Evolutionary conservation across 2,888 invertebrate genomes (phyloP), one percentile per base, ranked within the genome.

Genomic region (Protonemura montana): DNA sequence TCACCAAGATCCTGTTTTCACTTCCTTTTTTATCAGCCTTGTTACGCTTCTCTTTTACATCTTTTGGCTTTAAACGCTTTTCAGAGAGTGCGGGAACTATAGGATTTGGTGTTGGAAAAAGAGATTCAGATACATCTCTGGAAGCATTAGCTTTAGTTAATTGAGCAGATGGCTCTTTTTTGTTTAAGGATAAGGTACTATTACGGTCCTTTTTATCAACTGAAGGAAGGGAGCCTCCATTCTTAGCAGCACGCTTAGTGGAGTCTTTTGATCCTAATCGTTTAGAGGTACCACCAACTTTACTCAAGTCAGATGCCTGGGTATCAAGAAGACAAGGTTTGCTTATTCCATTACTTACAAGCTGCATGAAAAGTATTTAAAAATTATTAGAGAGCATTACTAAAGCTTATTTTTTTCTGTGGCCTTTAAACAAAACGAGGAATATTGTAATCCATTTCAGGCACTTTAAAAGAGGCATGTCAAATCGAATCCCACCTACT

Each of bases 1-100:
- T 88, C 85, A 76, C 86, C 6, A 76, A 21, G 85, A 84, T 86
- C 89, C 89, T 89, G 89, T 86, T 88, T 88, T 89, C 90, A 88
- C 88, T 90, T 85, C 90, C 89, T 87, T 89, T 91, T 88, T 91
- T 91, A 88, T 91, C 91, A 28, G 90, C 90, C 88, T 91, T 91
- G 88, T 90, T 90, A 87, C 89, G 90, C 89, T 91, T 91, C 85
- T 91, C 91, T 89, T 91, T 91, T 76, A 89, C 89, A 87, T 91
- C 91, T 89, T 91, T 91, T n/a, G 89, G 89, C 84, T 90, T 90
- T 85, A 88, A 88, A 76, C 89, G 89, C 81, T 89, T 89, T 35
- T 88, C 87, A 42, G 81, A n/a, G n/a, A 81, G 7, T 0, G 28
- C 6, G n/a, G 28, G 16, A 30, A 29, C 29, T 7, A 30, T n/a